Base-by-base conservation (phyloP, 2,113 vertebrate species). In the Penelope pileata region DNA sequence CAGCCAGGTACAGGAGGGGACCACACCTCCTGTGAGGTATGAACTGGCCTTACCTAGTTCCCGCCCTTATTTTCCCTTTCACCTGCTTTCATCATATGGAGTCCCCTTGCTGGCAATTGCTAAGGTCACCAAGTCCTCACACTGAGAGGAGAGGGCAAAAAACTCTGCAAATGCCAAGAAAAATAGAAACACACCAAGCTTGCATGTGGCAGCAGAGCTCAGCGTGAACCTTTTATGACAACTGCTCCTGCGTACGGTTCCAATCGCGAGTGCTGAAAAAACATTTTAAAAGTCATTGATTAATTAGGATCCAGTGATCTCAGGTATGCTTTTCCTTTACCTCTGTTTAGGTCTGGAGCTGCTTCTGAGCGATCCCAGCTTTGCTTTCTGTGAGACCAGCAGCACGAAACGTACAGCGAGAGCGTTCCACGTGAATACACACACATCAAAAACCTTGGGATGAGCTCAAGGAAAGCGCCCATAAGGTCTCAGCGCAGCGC, bases 61-160 rank as follows among this genome's bases (percentile, higher is more conserved):
- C 80, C 53, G 54, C 81, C 94, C 86, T 93, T 70, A 67, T 90
- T 96, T 96, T 95, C 89, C 93, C 96, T 97, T 96, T 97, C 92
- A 92, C 95, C 97, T 91, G 96, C 76, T 97, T 95, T 95, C 91
- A 72, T 89, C 89, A 68, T 32, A 48, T 3, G 68, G 81, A 95
- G 73, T 94, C 94, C 90, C 91, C 77, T 96, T 92, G 88, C 90
- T 89, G 79, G 90, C 73, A 73, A 59, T 82, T 54, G 83, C 91
- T 94, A 95, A 97, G 93, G 96, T 95, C 94, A 95, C 80, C 82
- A 81, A 47, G 58, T 47, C 48, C 59, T 56, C 0, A 0, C 30
- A 68, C 75, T 1, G 38, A 68, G 75, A 56, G 70, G 43, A 32
- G 51, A 59, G 86, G 34, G 67, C 74, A 93, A 86, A 93, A 86